Conservation (phyloP, 1,140 invertebrate genomes). For the Himalopsyche phryganea region DNA sequence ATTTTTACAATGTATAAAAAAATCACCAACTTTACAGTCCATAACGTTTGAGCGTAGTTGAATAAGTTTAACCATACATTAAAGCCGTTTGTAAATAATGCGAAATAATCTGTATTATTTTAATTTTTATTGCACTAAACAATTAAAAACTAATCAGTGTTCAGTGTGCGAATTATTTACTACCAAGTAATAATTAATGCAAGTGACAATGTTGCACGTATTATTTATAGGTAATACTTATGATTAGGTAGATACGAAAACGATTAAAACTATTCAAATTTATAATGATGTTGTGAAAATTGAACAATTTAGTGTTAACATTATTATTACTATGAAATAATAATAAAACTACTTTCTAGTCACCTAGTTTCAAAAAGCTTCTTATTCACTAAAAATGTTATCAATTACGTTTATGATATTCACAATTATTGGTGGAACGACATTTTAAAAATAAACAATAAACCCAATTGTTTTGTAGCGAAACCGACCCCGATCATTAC, state of each 20-base stretch:
- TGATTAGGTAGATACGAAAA: constrained; percentile 35
- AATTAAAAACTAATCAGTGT: constrained; percentile 18
- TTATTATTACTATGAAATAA: too few species aligned
- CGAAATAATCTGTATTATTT: constrained; percentile 22
- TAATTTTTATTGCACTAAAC: constrained; percentile 23
- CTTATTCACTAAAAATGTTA: too few species aligned
- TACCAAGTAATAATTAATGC: constrained; percentile 7
- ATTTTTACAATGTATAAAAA: too few species aligned
- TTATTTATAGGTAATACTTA: constrained; percentile 25
- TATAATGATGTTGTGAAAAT: constrained; percentile 25
- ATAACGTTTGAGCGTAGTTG: background rate
- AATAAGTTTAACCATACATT: constrained; percentile 43
- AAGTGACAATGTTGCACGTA: constrained; percentile 19
- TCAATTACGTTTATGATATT: too few species aligned
- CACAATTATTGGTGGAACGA: too few species aligned
- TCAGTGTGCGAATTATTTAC: constrained; percentile 19
- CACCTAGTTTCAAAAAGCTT: too few species aligned
- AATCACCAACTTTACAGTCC: too few species aligned
- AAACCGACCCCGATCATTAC: too few species aligned
- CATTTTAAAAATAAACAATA: too few species aligned
- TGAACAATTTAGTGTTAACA: constrained; percentile 19
- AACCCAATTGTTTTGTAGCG: too few species aligned
- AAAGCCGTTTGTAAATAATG: constrained; percentile 46
- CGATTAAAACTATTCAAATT: constrained; percentile 23
- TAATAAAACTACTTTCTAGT: too few species aligned